Evolutionary conservation across 2,797 vertebrate species (phyloP).

Genomic region (Halcyon chelicuti): DNA sequence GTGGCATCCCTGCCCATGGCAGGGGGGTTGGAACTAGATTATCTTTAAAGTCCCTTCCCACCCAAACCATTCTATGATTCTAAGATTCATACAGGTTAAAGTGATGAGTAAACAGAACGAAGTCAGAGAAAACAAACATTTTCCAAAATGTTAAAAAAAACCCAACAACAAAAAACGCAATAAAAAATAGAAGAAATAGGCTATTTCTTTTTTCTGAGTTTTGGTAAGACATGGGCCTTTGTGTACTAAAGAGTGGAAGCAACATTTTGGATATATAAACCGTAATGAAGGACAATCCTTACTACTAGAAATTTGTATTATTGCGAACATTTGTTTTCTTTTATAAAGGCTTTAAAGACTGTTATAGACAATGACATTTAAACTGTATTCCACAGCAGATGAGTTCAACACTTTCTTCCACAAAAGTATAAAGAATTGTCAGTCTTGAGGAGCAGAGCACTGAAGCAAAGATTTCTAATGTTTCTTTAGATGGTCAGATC

Average conservation of each 20-base stretch:
- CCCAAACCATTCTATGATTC: too few relatives aligned
- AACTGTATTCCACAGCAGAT: not conserved
- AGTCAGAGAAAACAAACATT: not conserved
- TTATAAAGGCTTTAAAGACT: not conserved
- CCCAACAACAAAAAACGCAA: too few relatives aligned
- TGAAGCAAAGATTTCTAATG: not conserved
- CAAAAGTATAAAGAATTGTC: not conserved
- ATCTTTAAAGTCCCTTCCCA: too few relatives aligned
- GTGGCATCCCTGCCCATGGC: too few relatives aligned
- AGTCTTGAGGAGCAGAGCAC: not conserved
- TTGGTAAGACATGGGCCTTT: not conserved
- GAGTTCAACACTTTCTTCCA: not conserved
- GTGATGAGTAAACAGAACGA: fast-evolving
- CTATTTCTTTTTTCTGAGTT: not conserved
- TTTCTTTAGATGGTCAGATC: not conserved
- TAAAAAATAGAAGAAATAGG: not conserved
- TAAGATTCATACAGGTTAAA: not conserved
- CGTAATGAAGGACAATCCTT: not conserved
- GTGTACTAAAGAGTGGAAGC: not conserved
- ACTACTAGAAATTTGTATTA: not conserved
- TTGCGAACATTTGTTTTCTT: not conserved
- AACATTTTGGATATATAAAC: not conserved
- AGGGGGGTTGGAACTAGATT: too few relatives aligned
- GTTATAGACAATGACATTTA: not conserved
- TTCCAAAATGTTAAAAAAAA: not conserved